These are phyloP conservation scores for Listronotus oregonensis DNA, from an alignment of 1,140 invertebrate species.

Conservation along the genomic window DNA sequence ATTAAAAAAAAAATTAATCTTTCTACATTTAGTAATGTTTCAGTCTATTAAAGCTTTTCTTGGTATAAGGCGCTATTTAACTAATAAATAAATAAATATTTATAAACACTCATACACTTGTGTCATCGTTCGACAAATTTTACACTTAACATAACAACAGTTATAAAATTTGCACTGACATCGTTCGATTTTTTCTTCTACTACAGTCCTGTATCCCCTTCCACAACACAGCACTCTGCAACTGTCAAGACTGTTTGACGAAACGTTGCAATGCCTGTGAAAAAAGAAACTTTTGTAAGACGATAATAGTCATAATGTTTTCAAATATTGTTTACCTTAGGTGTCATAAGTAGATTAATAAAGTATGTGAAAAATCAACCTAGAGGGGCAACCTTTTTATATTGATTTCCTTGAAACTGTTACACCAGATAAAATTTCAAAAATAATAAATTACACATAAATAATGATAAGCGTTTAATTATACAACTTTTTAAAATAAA, in stretches of 20 bases:
- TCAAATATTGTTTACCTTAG: too few species aligned
- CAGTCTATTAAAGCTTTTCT: constrained; percentile 9
- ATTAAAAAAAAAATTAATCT: too few species aligned
- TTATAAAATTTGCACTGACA: constrained; percentile 91
- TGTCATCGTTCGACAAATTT: constrained; percentile 71
- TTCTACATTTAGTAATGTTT: too few species aligned
- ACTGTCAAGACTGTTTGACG: constrained; percentile 71
- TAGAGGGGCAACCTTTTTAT: too few species aligned
- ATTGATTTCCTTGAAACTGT: too few species aligned
- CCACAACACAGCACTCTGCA: constrained; percentile 89
- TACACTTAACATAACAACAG: constrained; percentile 90
- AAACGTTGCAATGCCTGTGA: constrained; percentile 70
- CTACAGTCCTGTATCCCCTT: constrained; percentile 76
- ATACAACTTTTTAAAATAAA: too few species aligned
- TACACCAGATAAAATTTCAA: too few species aligned
- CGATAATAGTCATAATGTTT: too few species aligned
- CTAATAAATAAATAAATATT: constrained; percentile 9
- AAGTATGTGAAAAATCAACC: too few species aligned
- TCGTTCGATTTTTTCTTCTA: constrained; percentile 70
- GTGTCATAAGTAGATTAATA: too few species aligned
- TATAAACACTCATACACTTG: constrained; percentile 69
- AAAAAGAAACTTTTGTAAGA: constrained; percentile 22
- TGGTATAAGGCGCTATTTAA: neutral
- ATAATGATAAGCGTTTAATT: too few species aligned
- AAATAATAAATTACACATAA: too few species aligned